These are phyloP conservation scores for Myrmophylax atrothorax DNA, from an alignment of 2,113 vertebrate genomes.

Conservation along the genomic window DNA sequence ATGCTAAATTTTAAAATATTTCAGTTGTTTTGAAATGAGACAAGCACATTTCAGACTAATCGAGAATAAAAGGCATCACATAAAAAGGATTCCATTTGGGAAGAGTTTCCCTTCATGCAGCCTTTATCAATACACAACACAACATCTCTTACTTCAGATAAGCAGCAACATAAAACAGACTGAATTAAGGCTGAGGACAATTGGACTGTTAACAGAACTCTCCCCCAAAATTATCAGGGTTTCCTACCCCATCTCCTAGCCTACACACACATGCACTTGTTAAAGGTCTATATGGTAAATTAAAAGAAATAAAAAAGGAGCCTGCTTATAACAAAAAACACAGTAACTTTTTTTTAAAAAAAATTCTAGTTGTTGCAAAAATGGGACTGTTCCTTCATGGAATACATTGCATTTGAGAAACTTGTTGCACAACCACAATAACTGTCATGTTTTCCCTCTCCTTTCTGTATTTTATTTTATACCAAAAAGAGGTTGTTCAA, in stretches of 20 bases:
- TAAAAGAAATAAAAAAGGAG: background rate
- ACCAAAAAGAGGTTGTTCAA: background rate
- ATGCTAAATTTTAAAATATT: background rate
- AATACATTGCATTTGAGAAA: background rate
- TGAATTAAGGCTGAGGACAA: background rate
- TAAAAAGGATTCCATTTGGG: background rate
- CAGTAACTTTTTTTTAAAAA: background rate
- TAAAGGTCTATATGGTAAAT: background rate
- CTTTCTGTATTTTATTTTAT: background rate
- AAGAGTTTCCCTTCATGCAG: background rate
- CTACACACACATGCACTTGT: fast-evolving
- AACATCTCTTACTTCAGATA: background rate
- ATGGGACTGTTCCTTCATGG: fast-evolving
- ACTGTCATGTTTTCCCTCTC: background rate
- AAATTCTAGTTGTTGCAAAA: background rate
- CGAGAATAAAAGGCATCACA: background rate
- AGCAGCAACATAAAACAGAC: background rate
- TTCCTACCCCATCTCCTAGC: background rate
- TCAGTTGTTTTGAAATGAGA: background rate
- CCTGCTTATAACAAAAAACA: background rate
- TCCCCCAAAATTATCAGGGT: background rate
- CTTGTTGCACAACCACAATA: background rate
- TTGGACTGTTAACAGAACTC: background rate
- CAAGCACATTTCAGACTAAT: background rate
- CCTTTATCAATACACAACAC: background rate